Conservation (phyloP, 2,888 invertebrate genomes). For the Clistopyga incitator region DNA sequence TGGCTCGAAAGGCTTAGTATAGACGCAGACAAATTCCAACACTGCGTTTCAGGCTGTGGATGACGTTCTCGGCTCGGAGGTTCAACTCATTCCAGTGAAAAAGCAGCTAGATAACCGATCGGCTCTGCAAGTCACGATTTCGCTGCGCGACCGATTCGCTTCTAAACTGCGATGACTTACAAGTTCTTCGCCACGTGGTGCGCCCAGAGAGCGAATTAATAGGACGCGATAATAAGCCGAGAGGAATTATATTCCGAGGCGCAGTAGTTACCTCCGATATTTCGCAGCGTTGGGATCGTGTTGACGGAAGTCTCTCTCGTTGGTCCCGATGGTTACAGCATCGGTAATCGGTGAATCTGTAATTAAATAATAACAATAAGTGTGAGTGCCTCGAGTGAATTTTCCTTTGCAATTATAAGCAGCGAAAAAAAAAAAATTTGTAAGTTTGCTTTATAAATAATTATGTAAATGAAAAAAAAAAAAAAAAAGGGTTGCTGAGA, state of each 20-base stretch:
- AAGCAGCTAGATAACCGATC: background rate
- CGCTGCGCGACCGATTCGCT: background rate
- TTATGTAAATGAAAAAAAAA: background rate
- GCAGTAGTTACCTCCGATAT: background rate
- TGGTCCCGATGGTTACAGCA: background rate
- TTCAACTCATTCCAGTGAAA: too few relatives aligned
- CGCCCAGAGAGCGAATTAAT: background rate
- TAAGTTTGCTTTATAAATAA: background rate
- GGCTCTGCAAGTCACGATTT: background rate
- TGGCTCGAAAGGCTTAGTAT: too few relatives aligned
- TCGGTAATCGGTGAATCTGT: background rate
- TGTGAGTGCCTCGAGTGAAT: background rate
- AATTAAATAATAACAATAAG: background rate
- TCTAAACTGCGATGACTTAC: background rate
- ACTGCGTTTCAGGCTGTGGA: background rate
- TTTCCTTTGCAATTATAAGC: background rate
- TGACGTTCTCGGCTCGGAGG: background rate
- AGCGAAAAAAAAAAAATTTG: background rate
- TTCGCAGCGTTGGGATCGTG: background rate
- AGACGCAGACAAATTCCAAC: background rate
- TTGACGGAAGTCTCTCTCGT: background rate
- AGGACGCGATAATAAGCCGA: background rate
- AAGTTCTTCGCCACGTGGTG: background rate
- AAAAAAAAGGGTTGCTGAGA: too few relatives aligned
- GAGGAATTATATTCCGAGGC: background rate